These are phyloP conservation scores for Acleris laterana DNA, from an alignment of 2,888 invertebrate species.

Conservation along the genomic window DNA sequence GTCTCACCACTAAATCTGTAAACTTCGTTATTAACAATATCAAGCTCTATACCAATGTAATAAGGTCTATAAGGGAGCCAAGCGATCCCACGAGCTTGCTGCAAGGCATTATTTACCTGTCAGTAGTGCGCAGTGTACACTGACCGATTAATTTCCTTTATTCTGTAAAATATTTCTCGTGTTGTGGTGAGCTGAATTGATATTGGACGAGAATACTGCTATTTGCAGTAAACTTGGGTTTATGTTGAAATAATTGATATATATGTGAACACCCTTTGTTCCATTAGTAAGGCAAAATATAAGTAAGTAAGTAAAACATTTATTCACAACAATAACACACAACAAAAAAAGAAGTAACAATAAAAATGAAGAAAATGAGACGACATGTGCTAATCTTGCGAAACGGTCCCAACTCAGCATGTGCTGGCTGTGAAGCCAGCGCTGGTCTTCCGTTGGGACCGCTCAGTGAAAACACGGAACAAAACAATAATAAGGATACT, in stretches of 20 bases:
- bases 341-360: no score
- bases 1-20: neutral
- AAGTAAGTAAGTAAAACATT: no score
- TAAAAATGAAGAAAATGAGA: no score
- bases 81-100: neutral
- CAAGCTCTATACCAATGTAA: neutral
- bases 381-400: no score
- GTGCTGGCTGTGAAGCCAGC: no score
- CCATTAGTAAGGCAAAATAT: neutral
- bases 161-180: constrained; percentile 15
- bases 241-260: neutral
- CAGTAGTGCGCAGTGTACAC: neutral
- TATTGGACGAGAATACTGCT: constrained; percentile 1
- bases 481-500: no score
- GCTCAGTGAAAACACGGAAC: no score
- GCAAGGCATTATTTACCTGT: constrained; percentile 3
- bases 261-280: neutral
- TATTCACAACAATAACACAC: no score
- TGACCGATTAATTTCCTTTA: constrained; percentile 12
- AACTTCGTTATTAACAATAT: neutral
- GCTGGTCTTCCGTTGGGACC: no score
- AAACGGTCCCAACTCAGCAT: no score
- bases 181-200: constrained; percentile 5
- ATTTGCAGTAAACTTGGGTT: neutral
- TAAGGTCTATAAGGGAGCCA: neutral